phyloP scores from a whole-genome alignment of 2,888 invertebrate genomes.

The Zaprionus bogoriensis region DNA sequence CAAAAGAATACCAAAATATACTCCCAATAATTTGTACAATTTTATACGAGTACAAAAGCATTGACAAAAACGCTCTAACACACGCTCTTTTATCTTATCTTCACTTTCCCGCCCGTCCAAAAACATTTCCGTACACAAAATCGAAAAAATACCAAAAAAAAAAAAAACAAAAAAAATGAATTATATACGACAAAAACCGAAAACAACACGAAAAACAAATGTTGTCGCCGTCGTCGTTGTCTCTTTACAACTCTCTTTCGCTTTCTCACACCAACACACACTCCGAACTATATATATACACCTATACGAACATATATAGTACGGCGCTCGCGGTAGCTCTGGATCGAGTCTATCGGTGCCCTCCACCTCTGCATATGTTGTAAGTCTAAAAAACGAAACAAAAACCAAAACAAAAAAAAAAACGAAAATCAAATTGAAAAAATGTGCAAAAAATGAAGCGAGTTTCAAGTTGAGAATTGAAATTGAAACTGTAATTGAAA shows the following conservation, averaged over 20 bases:
- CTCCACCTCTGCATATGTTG: slow-evolving; percentile 88
- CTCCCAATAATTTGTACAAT: no score
- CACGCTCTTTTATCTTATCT: slow-evolving; percentile 70
- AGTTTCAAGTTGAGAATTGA: slow-evolving; percentile 20
- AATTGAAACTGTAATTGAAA: slow-evolving; percentile 13
- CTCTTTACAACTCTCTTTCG: slow-evolving; percentile 30
- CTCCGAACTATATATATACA: slow-evolving; percentile 47
- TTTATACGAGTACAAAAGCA: not conserved
- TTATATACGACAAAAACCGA: slow-evolving; percentile 6
- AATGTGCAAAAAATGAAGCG: slow-evolving; percentile 2
- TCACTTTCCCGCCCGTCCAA: slow-evolving; percentile 56
- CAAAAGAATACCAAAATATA: slow-evolving; percentile 4
- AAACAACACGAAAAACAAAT: slow-evolving; percentile 31
- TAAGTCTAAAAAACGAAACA: slow-evolving; percentile 84
- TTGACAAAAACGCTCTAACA: slow-evolving; percentile 61
- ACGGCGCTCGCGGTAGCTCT: slow-evolving; percentile 86
- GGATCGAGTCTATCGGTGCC: slow-evolving; percentile 94
- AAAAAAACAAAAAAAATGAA: slow-evolving; percentile 2
- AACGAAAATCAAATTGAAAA: slow-evolving; percentile 1
- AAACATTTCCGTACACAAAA: no score
- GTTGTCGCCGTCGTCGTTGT: slow-evolving; percentile 50
- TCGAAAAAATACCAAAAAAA: slow-evolving; percentile 38
- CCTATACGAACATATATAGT: slow-evolving; percentile 82
- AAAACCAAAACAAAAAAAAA: slow-evolving; percentile 10
- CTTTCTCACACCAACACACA: slow-evolving; percentile 51